Evolutionary conservation across 2,113 vertebrate genomes (phyloP).

Genomic region (Paraplagusia blochii): DNA sequence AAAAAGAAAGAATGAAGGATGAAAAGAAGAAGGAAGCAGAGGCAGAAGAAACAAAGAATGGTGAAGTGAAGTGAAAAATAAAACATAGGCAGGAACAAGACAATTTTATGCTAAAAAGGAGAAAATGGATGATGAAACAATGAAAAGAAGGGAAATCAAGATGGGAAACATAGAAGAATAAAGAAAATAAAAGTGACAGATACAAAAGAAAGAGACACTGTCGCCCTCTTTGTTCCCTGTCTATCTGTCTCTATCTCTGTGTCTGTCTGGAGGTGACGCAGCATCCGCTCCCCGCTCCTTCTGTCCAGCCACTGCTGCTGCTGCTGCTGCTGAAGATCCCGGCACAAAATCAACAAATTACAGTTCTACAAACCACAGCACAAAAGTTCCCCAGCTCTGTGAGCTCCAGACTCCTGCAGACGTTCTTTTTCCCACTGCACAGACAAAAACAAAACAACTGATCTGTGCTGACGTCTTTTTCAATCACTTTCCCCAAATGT

Average conservation of each 20-base stretch:
- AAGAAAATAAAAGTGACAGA: background rate
- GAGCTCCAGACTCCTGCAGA: slow-evolving; percentile 16
- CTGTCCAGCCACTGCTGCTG: slow-evolving; percentile 51
- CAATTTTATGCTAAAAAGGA: too few species aligned
- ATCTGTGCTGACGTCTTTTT: slow-evolving; percentile 28
- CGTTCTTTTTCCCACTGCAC: slow-evolving; percentile 19
- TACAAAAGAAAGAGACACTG: slow-evolving; percentile 15
- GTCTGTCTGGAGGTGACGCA: slow-evolving; percentile 68
- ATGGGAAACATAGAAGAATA: too few species aligned
- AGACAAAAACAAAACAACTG: slow-evolving; percentile 15
- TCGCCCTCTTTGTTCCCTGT: slow-evolving; percentile 51
- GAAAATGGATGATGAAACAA: slow-evolving; percentile 12
- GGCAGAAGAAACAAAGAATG: slow-evolving; percentile 9
- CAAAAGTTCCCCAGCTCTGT: slow-evolving; percentile 23
- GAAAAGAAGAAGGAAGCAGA: background rate
- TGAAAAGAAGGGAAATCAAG: background rate
- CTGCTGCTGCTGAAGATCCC: slow-evolving; percentile 62
- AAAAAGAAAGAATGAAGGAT: background rate
- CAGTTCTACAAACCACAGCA: slow-evolving; percentile 47
- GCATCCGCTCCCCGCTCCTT: slow-evolving; percentile 40
- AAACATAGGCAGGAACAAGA: too few species aligned
- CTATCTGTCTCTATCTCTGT: slow-evolving; percentile 53
- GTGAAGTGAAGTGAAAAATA: too few species aligned
- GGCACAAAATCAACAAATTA: slow-evolving; percentile 71
- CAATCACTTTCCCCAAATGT: slow-evolving; percentile 44